phyloP scores from a whole-genome alignment of 2,888 invertebrate genomes.

The Lissocephala sabroskyi region DNA sequence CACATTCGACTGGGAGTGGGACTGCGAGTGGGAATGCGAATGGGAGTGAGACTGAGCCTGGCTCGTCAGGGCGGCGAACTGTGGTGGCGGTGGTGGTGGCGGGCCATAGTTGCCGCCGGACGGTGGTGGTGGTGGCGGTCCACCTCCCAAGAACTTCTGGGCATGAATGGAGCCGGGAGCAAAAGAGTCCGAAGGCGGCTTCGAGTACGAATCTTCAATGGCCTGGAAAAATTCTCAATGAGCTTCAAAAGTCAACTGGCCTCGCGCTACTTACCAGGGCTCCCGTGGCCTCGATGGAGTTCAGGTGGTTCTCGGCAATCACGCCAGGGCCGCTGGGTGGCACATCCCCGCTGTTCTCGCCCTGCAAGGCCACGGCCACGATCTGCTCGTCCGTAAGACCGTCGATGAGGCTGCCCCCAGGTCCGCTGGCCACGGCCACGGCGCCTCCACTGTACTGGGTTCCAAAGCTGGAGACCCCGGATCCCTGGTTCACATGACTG shows the following conservation, averaged over 20 bases:
- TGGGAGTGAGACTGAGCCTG: slow-evolving; percentile 19
- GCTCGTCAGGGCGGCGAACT: slow-evolving; percentile 27
- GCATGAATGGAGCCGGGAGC: slow-evolving; percentile 65
- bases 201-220: slow-evolving; percentile 67
- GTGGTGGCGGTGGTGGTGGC: slow-evolving; percentile 18
- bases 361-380: slow-evolving; percentile 69
- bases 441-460: slow-evolving; percentile 35
- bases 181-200: slow-evolving; percentile 73
- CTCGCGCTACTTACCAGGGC: slow-evolving; percentile 37
- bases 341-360: slow-evolving; percentile 26
- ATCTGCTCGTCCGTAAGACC: slow-evolving; percentile 68
- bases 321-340: slow-evolving; percentile 39
- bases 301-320: slow-evolving; percentile 39
- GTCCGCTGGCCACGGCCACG: slow-evolving; percentile 5
- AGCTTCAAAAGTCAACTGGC: neutral
- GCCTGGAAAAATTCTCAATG: slow-evolving; percentile 24
- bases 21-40: slow-evolving; percentile 17
- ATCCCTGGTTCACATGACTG: slow-evolving; percentile 54
- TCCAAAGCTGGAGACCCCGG: slow-evolving; percentile 7
- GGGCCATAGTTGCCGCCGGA: slow-evolving; percentile 73
- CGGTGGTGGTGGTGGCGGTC: slow-evolving; percentile 76
- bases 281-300: slow-evolving; percentile 49
- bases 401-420: slow-evolving; percentile 39
- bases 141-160: slow-evolving; percentile 72
- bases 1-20: slow-evolving; percentile 41